phyloP scores from a whole-genome alignment of 1,140 invertebrate genomes.

The Apis florea region DNA sequence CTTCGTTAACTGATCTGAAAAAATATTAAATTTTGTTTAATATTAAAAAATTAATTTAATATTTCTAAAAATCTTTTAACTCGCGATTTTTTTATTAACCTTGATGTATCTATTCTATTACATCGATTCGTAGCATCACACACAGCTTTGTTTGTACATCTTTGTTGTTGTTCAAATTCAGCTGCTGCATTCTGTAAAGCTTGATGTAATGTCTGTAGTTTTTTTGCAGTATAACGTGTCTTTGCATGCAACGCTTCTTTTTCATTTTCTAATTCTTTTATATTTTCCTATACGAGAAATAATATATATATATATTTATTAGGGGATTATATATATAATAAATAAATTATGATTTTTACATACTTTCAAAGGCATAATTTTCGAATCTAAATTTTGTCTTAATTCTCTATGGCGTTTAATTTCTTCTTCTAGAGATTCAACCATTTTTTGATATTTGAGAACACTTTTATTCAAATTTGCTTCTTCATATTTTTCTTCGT shows the following conservation, averaged over 20 bases:
- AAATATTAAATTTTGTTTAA: not conserved
- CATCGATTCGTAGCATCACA: conserved; percentile 72
- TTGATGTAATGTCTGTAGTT: conserved; percentile 46
- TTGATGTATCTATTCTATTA: conserved; percentile 76
- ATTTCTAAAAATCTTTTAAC: not conserved
- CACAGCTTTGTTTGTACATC: conserved; percentile 60
- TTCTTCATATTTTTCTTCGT: conserved; percentile 70
- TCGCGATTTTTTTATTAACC: conserved; percentile 62
- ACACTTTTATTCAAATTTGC: conserved; percentile 69
- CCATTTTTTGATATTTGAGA: conserved; percentile 71
- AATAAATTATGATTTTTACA: not conserved
- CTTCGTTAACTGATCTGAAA: conserved; percentile 60
- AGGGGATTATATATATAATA: too few species aligned
- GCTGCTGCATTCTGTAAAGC: conserved; percentile 60
- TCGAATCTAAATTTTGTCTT: conserved; percentile 51
- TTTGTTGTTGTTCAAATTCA: conserved; percentile 66
- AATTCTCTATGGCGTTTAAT: conserved; percentile 58
- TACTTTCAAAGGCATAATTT: conserved; percentile 63
- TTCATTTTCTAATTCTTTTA: conserved; percentile 67
- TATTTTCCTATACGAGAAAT: conserved; percentile 67
- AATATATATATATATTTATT: conserved; percentile 31
- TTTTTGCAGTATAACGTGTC: conserved; percentile 43
- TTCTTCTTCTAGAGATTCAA: conserved; percentile 67
- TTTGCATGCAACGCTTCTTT: conserved; percentile 63
- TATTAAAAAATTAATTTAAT: not conserved